A percentile compares a stretch with the other conserved stretches of the same genome.
Conservation (phyloP, 1,140 invertebrate genomes). For the Vollenhovia emeryi region DNA sequence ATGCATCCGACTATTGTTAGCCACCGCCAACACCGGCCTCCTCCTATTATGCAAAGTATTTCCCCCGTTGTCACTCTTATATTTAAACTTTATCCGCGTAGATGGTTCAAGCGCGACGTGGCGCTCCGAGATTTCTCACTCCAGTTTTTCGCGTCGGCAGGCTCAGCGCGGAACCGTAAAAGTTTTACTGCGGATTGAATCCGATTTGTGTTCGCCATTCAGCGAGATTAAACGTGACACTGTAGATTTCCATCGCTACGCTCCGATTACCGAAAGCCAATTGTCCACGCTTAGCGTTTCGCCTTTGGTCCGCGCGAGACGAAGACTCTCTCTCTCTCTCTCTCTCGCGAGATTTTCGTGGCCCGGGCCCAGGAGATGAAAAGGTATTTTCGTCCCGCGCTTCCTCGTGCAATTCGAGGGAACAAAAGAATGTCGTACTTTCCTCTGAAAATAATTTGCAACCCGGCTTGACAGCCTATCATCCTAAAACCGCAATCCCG, state of each 20-base stretch:
- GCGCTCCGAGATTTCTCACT: not conserved
- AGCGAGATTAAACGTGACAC: slow-evolving; percentile 20
- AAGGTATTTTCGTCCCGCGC: not conserved
- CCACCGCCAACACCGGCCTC: slow-evolving; percentile 54
- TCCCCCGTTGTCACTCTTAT: slow-evolving; percentile 42
- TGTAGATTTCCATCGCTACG: slow-evolving; percentile 16
- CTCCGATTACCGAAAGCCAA: slow-evolving; percentile 6
- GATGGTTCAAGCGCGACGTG: not conserved
- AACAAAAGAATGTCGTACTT: slow-evolving; percentile 58
- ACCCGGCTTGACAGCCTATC: slow-evolving; percentile 81
- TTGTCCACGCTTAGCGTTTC: not conserved
- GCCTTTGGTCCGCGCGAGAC: not conserved
- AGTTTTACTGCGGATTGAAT: slow-evolving; percentile 8
- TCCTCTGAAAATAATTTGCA: slow-evolving; percentile 81
- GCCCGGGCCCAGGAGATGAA: not conserved
- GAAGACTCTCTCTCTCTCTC: no score
- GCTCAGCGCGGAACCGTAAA: not conserved
- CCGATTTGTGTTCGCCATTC: not conserved
- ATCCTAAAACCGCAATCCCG: slow-evolving; percentile 82
- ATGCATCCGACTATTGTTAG: slow-evolving; percentile 62
- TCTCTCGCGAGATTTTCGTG: not conserved
- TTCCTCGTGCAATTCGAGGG: slow-evolving; percentile 48
- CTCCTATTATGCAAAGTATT: slow-evolving; percentile 36
- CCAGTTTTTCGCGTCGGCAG: not conserved
- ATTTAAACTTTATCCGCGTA: slow-evolving; percentile 28